Evolutionary conservation across 2,113 vertebrate genomes (phyloP).

Genomic region (Upupa epops): DNA sequence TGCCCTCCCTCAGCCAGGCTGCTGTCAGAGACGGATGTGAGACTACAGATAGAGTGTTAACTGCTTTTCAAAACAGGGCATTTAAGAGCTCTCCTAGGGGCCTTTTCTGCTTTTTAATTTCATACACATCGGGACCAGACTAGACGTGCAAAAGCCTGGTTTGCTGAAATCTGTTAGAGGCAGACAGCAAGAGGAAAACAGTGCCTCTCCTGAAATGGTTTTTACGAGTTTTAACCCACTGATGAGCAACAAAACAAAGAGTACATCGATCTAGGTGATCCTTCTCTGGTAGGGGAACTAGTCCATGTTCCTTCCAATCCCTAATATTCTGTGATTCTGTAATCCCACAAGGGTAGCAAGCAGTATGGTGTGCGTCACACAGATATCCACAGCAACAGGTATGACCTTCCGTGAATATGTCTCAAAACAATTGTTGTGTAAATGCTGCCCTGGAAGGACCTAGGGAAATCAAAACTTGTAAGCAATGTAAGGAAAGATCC

Average conservation of each 20-base stretch:
- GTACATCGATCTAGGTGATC: too few relatives aligned
- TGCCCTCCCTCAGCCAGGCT: background rate
- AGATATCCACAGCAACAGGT: background rate
- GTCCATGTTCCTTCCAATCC: too few relatives aligned
- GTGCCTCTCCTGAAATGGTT: background rate
- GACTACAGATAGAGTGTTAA: background rate
- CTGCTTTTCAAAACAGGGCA: background rate
- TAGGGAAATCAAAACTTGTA: background rate
- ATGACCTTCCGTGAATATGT: background rate
- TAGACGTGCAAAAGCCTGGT: background rate
- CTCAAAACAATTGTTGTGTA: background rate
- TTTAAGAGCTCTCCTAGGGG: background rate
- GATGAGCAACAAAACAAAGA: background rate
- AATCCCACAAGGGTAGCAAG: background rate
- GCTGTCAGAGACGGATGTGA: background rate
- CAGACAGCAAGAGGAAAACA: background rate
- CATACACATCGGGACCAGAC: background rate
- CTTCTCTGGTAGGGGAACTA: too few relatives aligned
- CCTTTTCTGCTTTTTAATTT: background rate
- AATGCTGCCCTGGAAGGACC: background rate
- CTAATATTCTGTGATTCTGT: too few relatives aligned
- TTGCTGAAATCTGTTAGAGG: background rate
- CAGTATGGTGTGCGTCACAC: rapidly evolving
- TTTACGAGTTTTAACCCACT: background rate
- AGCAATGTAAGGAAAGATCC: background rate